Evolutionary conservation across 2,113 vertebrate species (phyloP).

Genomic region (Passer domesticus): DNA sequence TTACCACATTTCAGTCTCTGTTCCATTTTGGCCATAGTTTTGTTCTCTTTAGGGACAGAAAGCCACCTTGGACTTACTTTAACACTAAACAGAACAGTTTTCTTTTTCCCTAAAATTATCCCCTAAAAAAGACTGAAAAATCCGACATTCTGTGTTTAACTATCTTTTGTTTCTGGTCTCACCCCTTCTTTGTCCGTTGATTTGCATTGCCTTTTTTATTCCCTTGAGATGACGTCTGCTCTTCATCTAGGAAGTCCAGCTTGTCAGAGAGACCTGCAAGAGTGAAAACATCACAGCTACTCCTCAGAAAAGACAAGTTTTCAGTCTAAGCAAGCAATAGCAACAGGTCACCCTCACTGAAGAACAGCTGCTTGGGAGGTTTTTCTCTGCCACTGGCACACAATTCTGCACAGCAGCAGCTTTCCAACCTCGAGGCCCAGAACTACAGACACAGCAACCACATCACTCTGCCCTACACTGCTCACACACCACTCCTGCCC

Average conservation of each 20-base stretch:
- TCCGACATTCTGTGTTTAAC: neutral
- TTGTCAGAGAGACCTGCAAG: conserved; percentile 92
- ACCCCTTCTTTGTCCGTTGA: conserved; percentile 69
- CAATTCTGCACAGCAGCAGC: neutral
- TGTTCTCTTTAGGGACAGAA: neutral
- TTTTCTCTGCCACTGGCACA: neutral
- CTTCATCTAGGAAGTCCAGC: conserved; percentile 94
- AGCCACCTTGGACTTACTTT: neutral
- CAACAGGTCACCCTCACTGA: neutral
- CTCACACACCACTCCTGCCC: neutral
- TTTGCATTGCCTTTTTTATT: conserved; percentile 59
- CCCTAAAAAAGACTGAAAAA: neutral
- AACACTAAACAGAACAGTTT: neutral
- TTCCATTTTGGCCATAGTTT: neutral
- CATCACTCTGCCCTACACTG: neutral
- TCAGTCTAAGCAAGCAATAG: neutral
- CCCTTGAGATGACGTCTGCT: conserved; percentile 59
- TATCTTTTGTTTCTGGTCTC: conserved; percentile 2
- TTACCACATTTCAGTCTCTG: neutral
- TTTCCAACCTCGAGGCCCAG: neutral
- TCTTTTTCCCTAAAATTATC: neutral
- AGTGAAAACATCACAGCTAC: neutral
- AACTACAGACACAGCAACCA: neutral
- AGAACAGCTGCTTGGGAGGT: neutral
- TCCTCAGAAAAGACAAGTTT: neutral